Percentiles rank a stretch among this genome's conserved stretches.
These are phyloP conservation scores for Falco naumanni DNA, from an alignment of 2,797 vertebrate genomes.

Conservation along the genomic window DNA sequence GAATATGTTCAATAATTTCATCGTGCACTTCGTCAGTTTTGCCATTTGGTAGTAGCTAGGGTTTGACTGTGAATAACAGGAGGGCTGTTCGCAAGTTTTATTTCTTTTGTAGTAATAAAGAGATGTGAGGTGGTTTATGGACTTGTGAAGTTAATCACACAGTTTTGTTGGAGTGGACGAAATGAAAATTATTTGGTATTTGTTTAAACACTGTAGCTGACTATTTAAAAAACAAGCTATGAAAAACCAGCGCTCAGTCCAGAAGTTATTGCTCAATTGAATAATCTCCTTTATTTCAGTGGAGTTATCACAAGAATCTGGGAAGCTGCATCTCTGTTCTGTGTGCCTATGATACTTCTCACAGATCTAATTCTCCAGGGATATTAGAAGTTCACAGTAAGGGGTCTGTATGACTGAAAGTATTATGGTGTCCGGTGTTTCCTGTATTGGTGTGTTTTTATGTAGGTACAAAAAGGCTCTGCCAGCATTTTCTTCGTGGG, in stretches of 20 bases:
- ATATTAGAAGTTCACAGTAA: not conserved
- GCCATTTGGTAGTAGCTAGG: not conserved
- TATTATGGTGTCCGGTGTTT: fast-evolving
- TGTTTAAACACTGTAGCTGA: not conserved
- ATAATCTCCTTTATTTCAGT: not conserved
- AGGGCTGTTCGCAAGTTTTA: not conserved
- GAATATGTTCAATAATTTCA: not conserved
- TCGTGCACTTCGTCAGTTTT: not conserved
- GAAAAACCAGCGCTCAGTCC: not conserved
- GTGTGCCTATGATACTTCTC: not conserved
- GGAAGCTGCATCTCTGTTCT: not conserved
- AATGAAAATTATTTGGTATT: not conserved
- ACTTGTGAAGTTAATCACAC: not conserved
- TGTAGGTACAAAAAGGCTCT: not conserved
- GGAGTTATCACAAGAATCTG: not conserved
- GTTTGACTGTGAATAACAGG: not conserved
- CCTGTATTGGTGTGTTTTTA: not conserved
- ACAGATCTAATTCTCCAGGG: not conserved
- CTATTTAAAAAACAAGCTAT: not conserved
- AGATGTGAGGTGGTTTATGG: not conserved
- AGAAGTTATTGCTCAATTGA: not conserved
- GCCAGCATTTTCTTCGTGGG: not conserved
- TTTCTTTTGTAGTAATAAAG: not conserved
- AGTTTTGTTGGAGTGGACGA: not conserved
- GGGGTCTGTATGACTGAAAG: not conserved